Base-by-base conservation (phyloP, 2,113 vertebrate genomes). In the Ivindomyrus marchei region DNA sequence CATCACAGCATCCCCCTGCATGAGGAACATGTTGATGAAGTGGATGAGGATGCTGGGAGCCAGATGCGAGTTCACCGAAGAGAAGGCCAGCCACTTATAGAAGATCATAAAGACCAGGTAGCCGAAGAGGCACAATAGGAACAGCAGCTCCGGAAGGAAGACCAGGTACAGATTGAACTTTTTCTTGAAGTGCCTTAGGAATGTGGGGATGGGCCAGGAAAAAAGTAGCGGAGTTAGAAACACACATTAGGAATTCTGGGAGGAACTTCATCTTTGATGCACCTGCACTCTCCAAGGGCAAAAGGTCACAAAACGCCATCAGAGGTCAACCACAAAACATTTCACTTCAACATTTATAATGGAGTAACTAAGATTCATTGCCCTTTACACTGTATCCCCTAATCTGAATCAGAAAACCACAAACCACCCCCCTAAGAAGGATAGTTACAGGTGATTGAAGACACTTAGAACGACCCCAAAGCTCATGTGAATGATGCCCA, bases 1-100 rank as follows among this genome's bases (percentile, higher is more conserved):
- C 0, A 92, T 91, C 36, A 91, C 77, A 1, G 52, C 21, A n/a
- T 93, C 94, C 0, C 93, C 88, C 83, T 96, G 96, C 94, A 98
- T 98, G 21, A 99, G 93, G 92, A 99, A 99, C 98, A 99, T 99
- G 95, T 98, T 98, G 90, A 99, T 99, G 90, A 99, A 99, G 3
- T 98, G 95, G 49, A 99, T 98, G 90, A 99, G 96, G 91, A 99
- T 98, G 93, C 98, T 99, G 0, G 98, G 98, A 21, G 98, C 98
- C 0, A 80, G 0, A 3, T 24, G 92, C 1, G 98, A 98, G 89
- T 97, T 93, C 17, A 90, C 19, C 0, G 94, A 96, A 1, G 96
- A 95, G 91, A 96, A 99, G 0, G 93, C 94, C 89, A 99, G 92
- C 98, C 98, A 99, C 93, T 99, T 99, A 91, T 97, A 99, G 90